Evolutionary conservation across 2,113 vertebrate genomes (phyloP), one percentile per base, ranked within the genome.

Genomic region (Dicerorhinus sumatrensis): DNA sequence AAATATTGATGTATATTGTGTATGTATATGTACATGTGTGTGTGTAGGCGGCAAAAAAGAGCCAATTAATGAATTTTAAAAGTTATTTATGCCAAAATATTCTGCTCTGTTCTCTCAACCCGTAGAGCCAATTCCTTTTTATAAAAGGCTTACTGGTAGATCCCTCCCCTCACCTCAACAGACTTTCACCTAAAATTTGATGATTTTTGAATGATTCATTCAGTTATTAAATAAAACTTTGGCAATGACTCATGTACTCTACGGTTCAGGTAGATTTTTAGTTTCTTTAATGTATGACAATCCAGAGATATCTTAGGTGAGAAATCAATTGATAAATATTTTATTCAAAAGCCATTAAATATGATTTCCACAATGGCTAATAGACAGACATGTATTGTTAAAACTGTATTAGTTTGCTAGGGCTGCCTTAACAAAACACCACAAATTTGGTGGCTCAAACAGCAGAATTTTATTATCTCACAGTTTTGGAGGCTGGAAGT

Each of bases 191-290:
- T 89, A 60, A 82, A 89, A 65, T 65, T 65, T 82, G 3, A 79
- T 82, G 36, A 27, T 56, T 80, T 94, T 31, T 77, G 31, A 77
- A 51, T 79, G 17, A 88, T 70, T 54, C 36, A 63, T 87, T 89
- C 31, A 81, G 54, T 88, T 84, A 95, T 73, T 86, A 63, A 89
- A 39, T 88, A 91, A 93, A 77, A 54, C 18, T 67, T 95, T 93
- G 36, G 51, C 25, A 79, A 23, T 67, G 58, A 46, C 11, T 77
- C 14, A 89, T 29, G 75, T 83, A 51, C 42, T 13, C 29, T 39
- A 88, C 27, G 36, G 36, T 88, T 83, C 36, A 46, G 58, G 33
- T 42, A 62, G 11, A 89, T 67, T 67, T 94, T 91, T 82, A 54
- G 33, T 97, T 77, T 77, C 56, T 86, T 79, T 81, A 76, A 29